phyloP scores from a whole-genome alignment of 2,113 vertebrate species.

The human (Homo sapiens) region DNA sequence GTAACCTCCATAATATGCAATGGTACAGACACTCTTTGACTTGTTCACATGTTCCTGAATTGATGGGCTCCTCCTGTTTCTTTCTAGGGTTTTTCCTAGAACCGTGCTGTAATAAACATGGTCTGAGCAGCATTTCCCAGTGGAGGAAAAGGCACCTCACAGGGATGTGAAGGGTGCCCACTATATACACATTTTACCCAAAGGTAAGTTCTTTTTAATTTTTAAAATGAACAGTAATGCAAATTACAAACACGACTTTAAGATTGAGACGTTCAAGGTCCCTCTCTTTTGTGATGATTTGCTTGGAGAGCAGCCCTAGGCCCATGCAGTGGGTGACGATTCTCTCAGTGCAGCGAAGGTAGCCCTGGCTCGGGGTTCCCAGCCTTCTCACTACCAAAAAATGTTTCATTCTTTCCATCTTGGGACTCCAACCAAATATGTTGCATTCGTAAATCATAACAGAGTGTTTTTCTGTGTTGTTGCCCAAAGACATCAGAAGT shows the following conservation, averaged over 20 bases:
- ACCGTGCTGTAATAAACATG: fast-evolving
- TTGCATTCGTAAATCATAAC: not conserved
- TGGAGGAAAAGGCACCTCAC: not conserved
- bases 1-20: not conserved
- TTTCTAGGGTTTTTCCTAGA: not conserved
- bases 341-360: not conserved
- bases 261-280: not conserved
- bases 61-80: not conserved
- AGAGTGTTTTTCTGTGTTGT: not conserved
- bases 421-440: not conserved
- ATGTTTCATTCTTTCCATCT: not conserved
- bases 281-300: not conserved
- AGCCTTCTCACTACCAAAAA: not conserved
- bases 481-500: not conserved
- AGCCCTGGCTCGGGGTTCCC: not conserved
- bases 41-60: not conserved
- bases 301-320: too few species aligned
- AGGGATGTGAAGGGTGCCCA: not conserved
- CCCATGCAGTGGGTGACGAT: not conserved
- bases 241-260: not conserved
- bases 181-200: not conserved
- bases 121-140: not conserved
- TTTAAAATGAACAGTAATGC: not conserved
- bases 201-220: not conserved
- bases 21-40: not conserved